Evolutionary conservation across 2,888 invertebrate species (phyloP).

Genomic region (Drosophila limbata): DNA sequence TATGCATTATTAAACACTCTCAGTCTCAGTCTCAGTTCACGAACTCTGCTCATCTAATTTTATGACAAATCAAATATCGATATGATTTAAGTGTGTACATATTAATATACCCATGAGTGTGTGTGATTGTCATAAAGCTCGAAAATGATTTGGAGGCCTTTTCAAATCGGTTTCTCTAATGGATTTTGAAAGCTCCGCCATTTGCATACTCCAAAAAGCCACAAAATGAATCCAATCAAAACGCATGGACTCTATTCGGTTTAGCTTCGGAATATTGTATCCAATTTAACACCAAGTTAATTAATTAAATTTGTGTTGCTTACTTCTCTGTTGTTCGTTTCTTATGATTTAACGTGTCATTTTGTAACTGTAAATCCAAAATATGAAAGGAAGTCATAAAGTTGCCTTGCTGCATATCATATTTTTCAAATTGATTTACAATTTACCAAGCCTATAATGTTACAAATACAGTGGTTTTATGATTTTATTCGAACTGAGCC

Average conservation of each 20-base stretch:
- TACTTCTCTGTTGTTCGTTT: conserved; percentile 1
- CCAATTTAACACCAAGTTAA: conserved; percentile 36
- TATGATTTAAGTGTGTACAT: conserved; percentile 63
- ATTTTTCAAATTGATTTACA: background rate
- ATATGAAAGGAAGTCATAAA: conserved; percentile 25
- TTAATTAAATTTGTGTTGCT: conserved; percentile 27
- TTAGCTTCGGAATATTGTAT: conserved; percentile 8
- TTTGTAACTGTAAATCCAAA: conserved; percentile 25
- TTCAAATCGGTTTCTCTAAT: conserved; percentile 61
- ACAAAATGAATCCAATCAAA: conserved; percentile 33
- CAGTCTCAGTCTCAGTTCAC: conserved; percentile 1
- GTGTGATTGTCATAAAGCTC: conserved; percentile 18
- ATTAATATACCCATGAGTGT: conserved; percentile 3
- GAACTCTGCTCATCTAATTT: conserved; percentile 35
- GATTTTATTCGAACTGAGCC: conserved; percentile 3
- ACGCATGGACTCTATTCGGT: conserved; percentile 26
- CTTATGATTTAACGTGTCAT: conserved; percentile 32
- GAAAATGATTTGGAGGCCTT: conserved; percentile 57
- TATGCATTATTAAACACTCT: conserved; percentile 22
- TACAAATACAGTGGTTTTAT: conserved; percentile 27
- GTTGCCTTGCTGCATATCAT: background rate
- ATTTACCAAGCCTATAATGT: conserved; percentile 6
- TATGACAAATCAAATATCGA: conserved; percentile 73
- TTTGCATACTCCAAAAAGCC: conserved; percentile 53
- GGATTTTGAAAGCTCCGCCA: conserved; percentile 70